These are phyloP conservation scores for Diabrotica undecimpunctata DNA, from an alignment of 1,140 invertebrate species.

Conservation along the genomic window DNA sequence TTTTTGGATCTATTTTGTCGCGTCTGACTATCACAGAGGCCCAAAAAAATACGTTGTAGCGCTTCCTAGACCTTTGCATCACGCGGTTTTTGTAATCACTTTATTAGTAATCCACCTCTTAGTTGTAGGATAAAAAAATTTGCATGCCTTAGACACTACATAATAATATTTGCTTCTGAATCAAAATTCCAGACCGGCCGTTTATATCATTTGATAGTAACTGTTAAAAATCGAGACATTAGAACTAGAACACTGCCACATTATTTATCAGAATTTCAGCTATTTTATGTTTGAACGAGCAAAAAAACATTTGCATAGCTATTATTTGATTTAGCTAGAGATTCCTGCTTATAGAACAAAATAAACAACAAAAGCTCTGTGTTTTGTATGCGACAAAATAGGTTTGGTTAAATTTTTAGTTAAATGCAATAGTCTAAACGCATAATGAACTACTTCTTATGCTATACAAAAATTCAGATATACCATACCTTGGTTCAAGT, in stretches of 20 bases:
- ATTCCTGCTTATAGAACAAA: constrained; percentile 18
- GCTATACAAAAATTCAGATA: constrained; percentile 46
- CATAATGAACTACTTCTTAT: constrained; percentile 33
- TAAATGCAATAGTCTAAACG: constrained; percentile 48
- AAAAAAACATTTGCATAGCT: no score
- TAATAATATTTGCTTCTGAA: no score
- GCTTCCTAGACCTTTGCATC: not conserved
- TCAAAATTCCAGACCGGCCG: no score
- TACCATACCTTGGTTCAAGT: constrained; percentile 43
- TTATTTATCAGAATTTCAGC: no score
- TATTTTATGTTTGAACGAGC: no score
- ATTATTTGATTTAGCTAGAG: constrained; percentile 6
- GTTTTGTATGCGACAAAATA: constrained; percentile 23
- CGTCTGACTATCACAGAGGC: not conserved
- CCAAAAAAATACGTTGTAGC: constrained; percentile 26
- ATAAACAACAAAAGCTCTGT: constrained; percentile 25
- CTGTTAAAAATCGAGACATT: no score
- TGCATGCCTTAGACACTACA: no score
- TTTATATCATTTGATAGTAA: no score
- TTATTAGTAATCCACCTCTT: no score
- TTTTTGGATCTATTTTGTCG: constrained; percentile 18
- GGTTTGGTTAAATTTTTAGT: constrained; percentile 33
- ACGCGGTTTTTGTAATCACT: no score
- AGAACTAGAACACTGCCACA: no score
- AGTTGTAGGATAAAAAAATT: no score